Percentiles rank a stretch among this genome's conserved stretches.
Evolutionary conservation across 2,888 invertebrate genomes (phyloP).

Genomic region (Gortyna flavago): DNA sequence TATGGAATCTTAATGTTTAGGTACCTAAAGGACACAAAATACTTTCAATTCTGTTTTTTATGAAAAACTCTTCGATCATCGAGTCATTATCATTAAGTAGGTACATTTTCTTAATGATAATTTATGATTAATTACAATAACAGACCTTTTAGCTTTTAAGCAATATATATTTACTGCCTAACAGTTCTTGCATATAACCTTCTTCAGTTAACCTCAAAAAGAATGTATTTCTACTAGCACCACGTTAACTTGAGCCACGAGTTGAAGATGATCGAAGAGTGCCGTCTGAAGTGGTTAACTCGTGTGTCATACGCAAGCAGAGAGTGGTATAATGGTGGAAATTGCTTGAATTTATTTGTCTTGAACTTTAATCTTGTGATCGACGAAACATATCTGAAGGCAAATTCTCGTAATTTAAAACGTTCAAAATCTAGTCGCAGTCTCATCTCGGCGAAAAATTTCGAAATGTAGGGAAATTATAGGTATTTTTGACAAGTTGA

Average conservation of each 20-base stretch:
- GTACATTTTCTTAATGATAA: background rate
- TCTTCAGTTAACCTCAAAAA: conserved; percentile 23
- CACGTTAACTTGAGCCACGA: conserved; percentile 30
- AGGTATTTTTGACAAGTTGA: no score
- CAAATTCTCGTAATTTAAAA: no score
- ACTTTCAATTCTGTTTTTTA: background rate
- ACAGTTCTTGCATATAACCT: background rate
- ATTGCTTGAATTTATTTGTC: conserved; percentile 17
- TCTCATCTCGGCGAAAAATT: no score
- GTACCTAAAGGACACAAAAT: background rate
- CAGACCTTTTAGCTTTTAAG: no score
- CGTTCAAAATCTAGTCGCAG: no score
- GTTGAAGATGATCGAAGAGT: conserved; percentile 38
- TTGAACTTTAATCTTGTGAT: conserved; percentile 11
- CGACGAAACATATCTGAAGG: background rate
- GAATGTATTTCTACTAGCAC: conserved; percentile 34
- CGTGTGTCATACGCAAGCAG: conserved; percentile 44
- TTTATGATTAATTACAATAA: background rate
- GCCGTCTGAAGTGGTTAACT: conserved; percentile 56
- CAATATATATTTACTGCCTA: background rate
- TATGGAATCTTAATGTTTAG: background rate
- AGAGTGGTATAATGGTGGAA: conserved; percentile 15
- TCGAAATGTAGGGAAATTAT: no score
- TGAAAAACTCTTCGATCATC: background rate
- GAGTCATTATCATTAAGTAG: no score